Percentiles rank a stretch among this genome's conserved stretches.
Evolutionary conservation across 2,888 invertebrate species (phyloP).

Genomic region (Papilio elwesi): DNA sequence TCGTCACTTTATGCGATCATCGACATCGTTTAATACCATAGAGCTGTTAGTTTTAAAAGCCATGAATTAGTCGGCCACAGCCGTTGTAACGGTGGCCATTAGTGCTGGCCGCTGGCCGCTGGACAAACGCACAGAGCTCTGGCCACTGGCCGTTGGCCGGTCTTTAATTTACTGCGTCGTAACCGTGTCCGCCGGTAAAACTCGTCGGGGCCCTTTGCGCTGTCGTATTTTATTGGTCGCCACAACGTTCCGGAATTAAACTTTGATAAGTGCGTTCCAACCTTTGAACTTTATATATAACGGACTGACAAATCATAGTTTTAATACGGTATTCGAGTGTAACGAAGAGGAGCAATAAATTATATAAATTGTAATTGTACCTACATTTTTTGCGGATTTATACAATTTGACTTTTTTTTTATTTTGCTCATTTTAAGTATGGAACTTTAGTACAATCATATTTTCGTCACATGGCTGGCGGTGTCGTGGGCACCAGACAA

Average conservation of each 20-base stretch:
- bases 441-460: no score
- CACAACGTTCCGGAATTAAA: conserved; percentile 6
- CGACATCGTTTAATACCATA: conserved; percentile 5
- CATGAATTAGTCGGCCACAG: conserved; percentile 1
- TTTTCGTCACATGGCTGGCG: no score
- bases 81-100: conserved; percentile 19
- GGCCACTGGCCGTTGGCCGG: not conserved
- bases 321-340: not conserved
- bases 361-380: not conserved
- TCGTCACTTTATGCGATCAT: not conserved
- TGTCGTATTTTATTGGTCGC: conserved; percentile 30
- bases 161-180: conserved; percentile 15
- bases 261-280: conserved; percentile 20
- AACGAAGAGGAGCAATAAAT: not conserved
- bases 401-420: no score
- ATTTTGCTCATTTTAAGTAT: no score
- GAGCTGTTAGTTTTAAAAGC: conserved; percentile 27
- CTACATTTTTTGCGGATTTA: no score
- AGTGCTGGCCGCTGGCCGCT: not conserved
- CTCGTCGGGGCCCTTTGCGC: conserved; percentile 14
- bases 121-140: not conserved
- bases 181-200: conserved; percentile 5
- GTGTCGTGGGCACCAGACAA: no score
- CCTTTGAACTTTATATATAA: conserved; percentile 20
- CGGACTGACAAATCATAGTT: not conserved